phyloP scores from a whole-genome alignment of 2,888 invertebrate genomes.

The Petrolisthes manimaculis region DNA sequence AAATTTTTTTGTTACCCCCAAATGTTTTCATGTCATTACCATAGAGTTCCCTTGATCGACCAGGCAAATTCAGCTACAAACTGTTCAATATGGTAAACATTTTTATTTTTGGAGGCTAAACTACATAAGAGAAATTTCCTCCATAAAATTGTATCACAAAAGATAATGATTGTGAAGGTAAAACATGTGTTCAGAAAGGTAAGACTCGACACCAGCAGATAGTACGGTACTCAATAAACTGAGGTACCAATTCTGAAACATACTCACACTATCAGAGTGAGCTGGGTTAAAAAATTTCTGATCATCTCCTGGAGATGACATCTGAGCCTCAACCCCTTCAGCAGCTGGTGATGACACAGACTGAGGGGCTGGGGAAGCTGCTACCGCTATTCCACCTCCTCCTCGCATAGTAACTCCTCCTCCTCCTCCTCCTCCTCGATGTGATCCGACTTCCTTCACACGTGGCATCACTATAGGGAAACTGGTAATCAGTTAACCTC shows the following conservation, averaged over 20 bases:
- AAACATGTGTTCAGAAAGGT: too few relatives aligned
- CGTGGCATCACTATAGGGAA: conserved; percentile 4
- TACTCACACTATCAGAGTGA: conserved; percentile 52
- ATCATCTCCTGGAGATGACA: conserved; percentile 50
- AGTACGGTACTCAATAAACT: neutral
- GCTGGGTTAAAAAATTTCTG: conserved; percentile 52
- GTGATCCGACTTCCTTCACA: neutral
- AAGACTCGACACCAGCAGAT: neutral
- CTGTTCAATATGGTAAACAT: too few relatives aligned
- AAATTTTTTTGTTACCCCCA: too few relatives aligned
- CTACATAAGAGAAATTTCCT: too few relatives aligned
- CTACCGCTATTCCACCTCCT: neutral
- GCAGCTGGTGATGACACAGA: conserved; percentile 1
- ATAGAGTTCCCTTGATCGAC: too few relatives aligned
- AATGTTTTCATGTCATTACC: too few relatives aligned
- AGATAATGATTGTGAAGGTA: too few relatives aligned
- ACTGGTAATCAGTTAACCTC: neutral
- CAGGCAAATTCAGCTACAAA: too few relatives aligned
- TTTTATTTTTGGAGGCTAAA: too few relatives aligned
- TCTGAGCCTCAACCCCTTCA: conserved; percentile 12
- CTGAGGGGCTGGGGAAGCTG: neutral
- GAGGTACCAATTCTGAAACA: neutral
- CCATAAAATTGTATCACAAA: too few relatives aligned
- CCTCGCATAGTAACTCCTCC: neutral
- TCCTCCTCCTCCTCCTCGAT: neutral